Percentiles rank a stretch among this genome's conserved stretches.
Conservation (phyloP, 2,113 vertebrate species). For the Oenanthe oenanthe region DNA sequence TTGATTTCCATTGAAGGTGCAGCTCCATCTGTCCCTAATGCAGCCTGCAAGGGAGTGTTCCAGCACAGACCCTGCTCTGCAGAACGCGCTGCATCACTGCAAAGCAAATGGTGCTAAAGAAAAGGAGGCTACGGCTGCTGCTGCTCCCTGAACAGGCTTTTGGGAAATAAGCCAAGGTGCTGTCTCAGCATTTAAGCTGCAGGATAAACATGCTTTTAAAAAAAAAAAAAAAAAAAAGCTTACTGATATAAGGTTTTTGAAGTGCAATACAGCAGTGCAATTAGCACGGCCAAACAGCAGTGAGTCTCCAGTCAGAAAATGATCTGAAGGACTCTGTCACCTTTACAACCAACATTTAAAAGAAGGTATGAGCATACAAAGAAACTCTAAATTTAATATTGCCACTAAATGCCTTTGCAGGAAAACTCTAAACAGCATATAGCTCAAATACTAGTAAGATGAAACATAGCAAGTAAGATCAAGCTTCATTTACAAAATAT, state of each 20-base stretch:
- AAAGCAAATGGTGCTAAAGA: conserved; percentile 62
- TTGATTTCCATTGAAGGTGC: conserved; percentile 26
- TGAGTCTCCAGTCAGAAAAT: background rate
- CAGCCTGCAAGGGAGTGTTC: conserved; percentile 73
- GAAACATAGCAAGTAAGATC: background rate
- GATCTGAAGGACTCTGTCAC: background rate
- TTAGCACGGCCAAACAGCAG: background rate
- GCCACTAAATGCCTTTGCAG: background rate
- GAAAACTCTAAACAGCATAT: background rate
- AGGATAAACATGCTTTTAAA: conserved; percentile 11
- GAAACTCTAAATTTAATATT: background rate
- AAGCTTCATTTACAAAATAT: background rate
- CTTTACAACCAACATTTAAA: background rate
- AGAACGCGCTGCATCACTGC: conserved; percentile 76
- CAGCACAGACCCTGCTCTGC: conserved; percentile 78
- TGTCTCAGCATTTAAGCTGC: conserved; percentile 73
- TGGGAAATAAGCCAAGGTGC: conserved; percentile 74
- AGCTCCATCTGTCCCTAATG: conserved; percentile 76
- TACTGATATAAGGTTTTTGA: conserved; percentile 9
- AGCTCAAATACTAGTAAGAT: background rate
- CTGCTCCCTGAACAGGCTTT: conserved; percentile 53
- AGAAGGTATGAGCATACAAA: background rate
- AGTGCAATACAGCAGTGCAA: background rate
- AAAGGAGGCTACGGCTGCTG: conserved; percentile 41
- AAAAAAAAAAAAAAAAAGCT: background rate